Evolutionary conservation across 1,140 invertebrate species (phyloP), one percentile per base, ranked within the genome.

Genomic region (Daktulosphaira vitifoliae): DNA sequence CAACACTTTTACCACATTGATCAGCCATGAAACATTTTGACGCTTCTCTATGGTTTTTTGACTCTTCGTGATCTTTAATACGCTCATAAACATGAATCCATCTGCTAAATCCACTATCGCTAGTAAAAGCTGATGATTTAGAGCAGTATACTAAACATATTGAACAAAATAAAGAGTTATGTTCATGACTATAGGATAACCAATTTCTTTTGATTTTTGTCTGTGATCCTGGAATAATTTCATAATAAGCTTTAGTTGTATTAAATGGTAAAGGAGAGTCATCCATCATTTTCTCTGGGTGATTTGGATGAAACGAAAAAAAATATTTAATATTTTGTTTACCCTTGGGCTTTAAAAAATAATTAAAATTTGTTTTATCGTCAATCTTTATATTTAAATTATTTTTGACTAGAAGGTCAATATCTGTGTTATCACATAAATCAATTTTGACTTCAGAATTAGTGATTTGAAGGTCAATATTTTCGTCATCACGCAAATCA

Each of bases 1-100:
- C 46, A 48, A 48, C 46, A 48, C 46, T 48, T 48, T 48, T 4
- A 20, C 46, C 46, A n/a, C n/a, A n/a, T n/a, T n/a, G n/a, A n/a
- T n/a, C n/a, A n/a, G n/a, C n/a, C n/a, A 11, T 44, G 15, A 44
- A 15, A 15, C 7, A 44, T 44, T 44, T 44, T 44, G 39, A 48
- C 18, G 18, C 18, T 33, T 33, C 22, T 48, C 46, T 48, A 20
- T 48, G 46, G 18, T 48, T 20, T 48, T 48, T 48, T 20, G 46
- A 22, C 46, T 48, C 46, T 48, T 48, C 46, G 46, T 48, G 20
- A 48, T 48, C 46, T 48, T 48, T 48, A 20, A 48, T 48, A 48
- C 20, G 46, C 20, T 48, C 46, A 48, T 48, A 48, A 16, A 23
- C 46, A 48, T 48, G 46, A 7, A 48, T 6, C 46, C 46, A 25